Percentiles rank a stretch among this genome's conserved stretches.
These are phyloP conservation scores for Acronicta aceris DNA, from an alignment of 2,888 invertebrate genomes.

Conservation along the genomic window DNA sequence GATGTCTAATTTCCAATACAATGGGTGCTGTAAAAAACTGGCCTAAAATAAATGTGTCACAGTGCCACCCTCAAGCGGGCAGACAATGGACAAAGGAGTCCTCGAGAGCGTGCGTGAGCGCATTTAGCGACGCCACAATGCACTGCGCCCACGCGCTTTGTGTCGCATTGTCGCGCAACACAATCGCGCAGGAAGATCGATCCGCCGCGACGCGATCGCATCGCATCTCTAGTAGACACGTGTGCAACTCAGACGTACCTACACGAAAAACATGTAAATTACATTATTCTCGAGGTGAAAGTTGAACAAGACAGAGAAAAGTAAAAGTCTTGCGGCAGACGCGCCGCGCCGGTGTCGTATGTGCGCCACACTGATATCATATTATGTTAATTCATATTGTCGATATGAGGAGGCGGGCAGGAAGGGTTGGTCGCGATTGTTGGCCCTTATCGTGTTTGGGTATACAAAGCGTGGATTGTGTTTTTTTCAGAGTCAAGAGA, in stretches of 20 bases:
- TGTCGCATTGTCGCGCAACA: constrained; percentile 69
- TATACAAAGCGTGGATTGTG: constrained; percentile 76
- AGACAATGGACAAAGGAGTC: constrained; percentile 86
- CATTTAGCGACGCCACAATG: constrained; percentile 78
- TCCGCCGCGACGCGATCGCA: constrained; percentile 61
- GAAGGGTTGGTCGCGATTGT: constrained; percentile 76
- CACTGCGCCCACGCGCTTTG: constrained; percentile 77
- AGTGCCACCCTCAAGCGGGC: constrained; percentile 84
- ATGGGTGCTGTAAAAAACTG: constrained; percentile 86
- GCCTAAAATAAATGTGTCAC: constrained; percentile 88
- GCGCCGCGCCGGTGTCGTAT: constrained; percentile 72
- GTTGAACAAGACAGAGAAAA: constrained; percentile 83
- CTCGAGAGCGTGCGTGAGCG: constrained; percentile 69
- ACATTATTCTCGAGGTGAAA: constrained; percentile 85
- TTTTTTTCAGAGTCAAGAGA: constrained; percentile 71
- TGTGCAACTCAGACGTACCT: constrained; percentile 56
- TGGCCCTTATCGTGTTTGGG: constrained; percentile 72
- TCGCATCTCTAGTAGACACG: constrained; percentile 60
- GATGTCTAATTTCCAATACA: constrained; percentile 88
- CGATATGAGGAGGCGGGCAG: constrained; percentile 68
- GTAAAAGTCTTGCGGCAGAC: constrained; percentile 81
- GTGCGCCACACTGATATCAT: constrained; percentile 74
- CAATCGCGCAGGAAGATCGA: constrained; percentile 79
- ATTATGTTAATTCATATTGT: constrained; percentile 77
- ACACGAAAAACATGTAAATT: constrained; percentile 79